phyloP scores from a whole-genome alignment of 2,113 vertebrate genomes.

The Sceloporus tristichus region DNA sequence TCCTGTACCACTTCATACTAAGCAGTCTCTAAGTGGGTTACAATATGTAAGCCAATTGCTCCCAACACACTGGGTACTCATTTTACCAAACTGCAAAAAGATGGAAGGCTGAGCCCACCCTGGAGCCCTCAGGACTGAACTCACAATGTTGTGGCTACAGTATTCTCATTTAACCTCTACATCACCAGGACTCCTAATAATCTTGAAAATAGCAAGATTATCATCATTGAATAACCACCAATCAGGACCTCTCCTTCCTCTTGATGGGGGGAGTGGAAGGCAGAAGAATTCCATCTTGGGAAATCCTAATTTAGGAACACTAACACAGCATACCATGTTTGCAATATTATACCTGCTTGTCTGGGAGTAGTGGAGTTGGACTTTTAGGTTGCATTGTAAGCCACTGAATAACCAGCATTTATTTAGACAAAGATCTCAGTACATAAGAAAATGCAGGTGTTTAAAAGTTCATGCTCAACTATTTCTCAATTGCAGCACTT shows the following conservation, averaged over 20 bases:
- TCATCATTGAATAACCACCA: background rate
- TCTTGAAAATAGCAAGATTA: background rate
- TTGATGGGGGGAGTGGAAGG: conserved; percentile 17
- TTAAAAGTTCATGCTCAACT: background rate
- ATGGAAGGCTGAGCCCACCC: no score
- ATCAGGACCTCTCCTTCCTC: background rate
- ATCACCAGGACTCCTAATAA: no score
- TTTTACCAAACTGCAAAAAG: no score
- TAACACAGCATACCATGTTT: background rate
- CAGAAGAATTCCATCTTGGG: background rate
- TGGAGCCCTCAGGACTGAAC: no score
- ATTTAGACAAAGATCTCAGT: conserved; percentile 16
- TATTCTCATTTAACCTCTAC: no score
- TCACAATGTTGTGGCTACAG: no score
- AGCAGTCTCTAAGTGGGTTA: no score
- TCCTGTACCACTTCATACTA: no score
- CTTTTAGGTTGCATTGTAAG: background rate
- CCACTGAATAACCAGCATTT: conserved; percentile 23
- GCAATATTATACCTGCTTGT: background rate
- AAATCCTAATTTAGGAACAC: background rate
- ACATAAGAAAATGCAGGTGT: conserved; percentile 10
- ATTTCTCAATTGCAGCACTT: background rate
- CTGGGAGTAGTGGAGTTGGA: background rate
- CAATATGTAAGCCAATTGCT: no score
- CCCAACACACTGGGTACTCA: no score